Base-by-base conservation (phyloP, 2,888 invertebrate genomes). In the Tortricodes alternella region DNA sequence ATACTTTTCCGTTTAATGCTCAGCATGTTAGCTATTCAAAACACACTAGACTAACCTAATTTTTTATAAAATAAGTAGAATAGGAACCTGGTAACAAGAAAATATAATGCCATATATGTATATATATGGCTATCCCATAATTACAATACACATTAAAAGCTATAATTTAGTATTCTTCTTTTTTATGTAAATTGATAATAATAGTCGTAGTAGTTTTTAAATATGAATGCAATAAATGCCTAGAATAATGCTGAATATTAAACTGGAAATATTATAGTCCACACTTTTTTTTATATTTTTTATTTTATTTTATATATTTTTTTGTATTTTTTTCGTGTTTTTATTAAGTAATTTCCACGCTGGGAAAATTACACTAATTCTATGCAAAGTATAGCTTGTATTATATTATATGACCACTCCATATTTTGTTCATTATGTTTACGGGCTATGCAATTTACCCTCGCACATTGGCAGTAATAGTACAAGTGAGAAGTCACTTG, bases 351-450 rank as follows among this genome's bases (percentile, higher is more conserved):
- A 90, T 90, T 92, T 91, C 89, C 91, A 92, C 91, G 92, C 92
- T 93, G 92, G 94, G 94, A 95, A 95, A 95, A 95, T 93, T 94
- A 93, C 95, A 95, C 95, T 95, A 95, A 94, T 95, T 95, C 94
- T 95, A 95, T 95, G 95, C 95, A 95, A 95, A 96, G 95, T 95
- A 95, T 95, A 95, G 95, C 94, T 95, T 95, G 95, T 95, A 95
- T 89, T 81, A 82, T 89, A 72, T 84, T 81, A 88, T 80, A 82
- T 84, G 84, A 89, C 88, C 90, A 89, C 90, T 88, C 89, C 90
- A 89, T 90, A 89, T 88, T 89, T 90, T 89, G 88, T 85, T 84
- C 85, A 77, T 79, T 83, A 86, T 76, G 74, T 85, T 87, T 83
- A 89, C 89, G 90, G 90, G 87, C 89, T 90, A 89, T 89, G 89